Conservation (phyloP, 1,140 invertebrate genomes). For the Tribolium castaneum region DNA sequence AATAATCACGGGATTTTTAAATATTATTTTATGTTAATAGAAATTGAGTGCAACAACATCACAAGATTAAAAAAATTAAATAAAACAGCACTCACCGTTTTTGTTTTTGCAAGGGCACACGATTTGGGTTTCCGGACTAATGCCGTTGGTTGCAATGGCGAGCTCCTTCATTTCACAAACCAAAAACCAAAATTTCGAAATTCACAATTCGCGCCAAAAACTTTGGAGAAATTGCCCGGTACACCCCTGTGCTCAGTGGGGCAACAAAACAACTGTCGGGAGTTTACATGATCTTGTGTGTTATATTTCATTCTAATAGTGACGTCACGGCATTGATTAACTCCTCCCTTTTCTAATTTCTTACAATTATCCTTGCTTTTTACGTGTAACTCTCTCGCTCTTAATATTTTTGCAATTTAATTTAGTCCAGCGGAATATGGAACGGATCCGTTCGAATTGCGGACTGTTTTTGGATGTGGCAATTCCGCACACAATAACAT, state of each 20-base stretch:
- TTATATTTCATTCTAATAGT: conserved; percentile 46
- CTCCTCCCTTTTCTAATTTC: conserved; percentile 53
- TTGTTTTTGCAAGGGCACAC: conserved; percentile 29
- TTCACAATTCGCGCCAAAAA: background rate
- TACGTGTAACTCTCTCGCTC: conserved; percentile 38
- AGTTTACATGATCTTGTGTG: conserved; percentile 44
- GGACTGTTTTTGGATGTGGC: conserved; percentile 1
- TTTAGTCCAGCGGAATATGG: conserved; percentile 2
- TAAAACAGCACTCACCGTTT: conserved; percentile 18
- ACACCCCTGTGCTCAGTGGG: conserved; percentile 23
- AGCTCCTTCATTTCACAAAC: conserved; percentile 18
- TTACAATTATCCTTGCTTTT: conserved; percentile 52
- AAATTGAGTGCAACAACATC: background rate
- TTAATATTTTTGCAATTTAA: conserved; percentile 24
- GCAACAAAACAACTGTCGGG: conserved; percentile 28
- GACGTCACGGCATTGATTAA: conserved; percentile 52
- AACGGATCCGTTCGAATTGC: conserved; percentile 29
- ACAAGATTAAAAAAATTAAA: background rate
- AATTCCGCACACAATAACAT: conserved; percentile 11
- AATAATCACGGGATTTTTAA: background rate
- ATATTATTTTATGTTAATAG: conserved; percentile 2
- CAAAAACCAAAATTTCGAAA: background rate
- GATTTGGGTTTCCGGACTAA: conserved; percentile 27
- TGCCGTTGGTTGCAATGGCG: conserved; percentile 8
- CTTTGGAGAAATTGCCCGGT: background rate